Conservation (phyloP, 2,797 vertebrate genomes). For the Mergus octosetaceus region DNA sequence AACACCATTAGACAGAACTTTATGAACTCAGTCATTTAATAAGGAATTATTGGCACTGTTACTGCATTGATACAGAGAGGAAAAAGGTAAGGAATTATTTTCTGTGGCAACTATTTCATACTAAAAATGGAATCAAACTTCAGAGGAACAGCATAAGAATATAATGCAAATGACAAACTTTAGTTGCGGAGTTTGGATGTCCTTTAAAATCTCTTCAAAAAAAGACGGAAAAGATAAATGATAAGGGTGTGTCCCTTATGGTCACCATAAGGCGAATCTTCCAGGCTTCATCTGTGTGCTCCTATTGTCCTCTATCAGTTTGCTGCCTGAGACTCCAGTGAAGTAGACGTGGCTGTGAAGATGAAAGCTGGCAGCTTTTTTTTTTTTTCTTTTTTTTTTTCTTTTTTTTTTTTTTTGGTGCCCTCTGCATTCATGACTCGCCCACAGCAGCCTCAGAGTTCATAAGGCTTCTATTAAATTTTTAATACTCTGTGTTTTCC, state of each 20-base stretch:
- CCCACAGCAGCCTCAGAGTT: slow-evolving; percentile 62
- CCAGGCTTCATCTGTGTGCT: background rate
- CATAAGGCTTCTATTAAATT: slow-evolving; percentile 72
- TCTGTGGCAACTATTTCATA: background rate
- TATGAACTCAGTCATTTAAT: slow-evolving; percentile 25
- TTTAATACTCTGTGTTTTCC: slow-evolving; percentile 72
- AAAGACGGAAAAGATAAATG: background rate
- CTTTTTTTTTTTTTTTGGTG: background rate
- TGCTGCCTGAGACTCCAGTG: background rate
- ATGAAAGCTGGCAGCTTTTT: background rate
- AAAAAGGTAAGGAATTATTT: slow-evolving; percentile 12
- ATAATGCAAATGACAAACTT: background rate
- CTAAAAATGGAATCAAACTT: slow-evolving; percentile 9
- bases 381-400: background rate
- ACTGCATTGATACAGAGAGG: background rate
- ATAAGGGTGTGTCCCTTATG: background rate
- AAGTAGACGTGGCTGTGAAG: background rate
- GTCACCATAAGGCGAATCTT: background rate
- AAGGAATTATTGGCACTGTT: background rate
- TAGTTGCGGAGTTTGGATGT: background rate
- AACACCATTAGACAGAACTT: background rate
- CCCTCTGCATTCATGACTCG: slow-evolving; percentile 46
- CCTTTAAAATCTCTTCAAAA: background rate
- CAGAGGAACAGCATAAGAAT: slow-evolving; percentile 5
- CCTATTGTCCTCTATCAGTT: background rate